These are phyloP conservation scores for Tachysurus fulvidraco DNA, from an alignment of 2,113 vertebrate species.

Conservation along the genomic window DNA sequence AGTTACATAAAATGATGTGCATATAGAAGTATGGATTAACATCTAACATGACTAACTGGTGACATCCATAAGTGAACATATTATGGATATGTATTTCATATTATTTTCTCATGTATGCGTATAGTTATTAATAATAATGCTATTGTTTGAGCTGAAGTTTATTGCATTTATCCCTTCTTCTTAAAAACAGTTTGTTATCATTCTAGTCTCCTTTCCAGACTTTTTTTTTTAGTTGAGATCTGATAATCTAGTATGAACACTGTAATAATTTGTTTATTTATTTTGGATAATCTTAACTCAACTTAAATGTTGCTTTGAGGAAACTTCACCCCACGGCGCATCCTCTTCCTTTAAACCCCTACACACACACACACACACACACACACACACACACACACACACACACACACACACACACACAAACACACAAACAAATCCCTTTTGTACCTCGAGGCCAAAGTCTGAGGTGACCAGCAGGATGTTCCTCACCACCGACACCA, in stretches of 20 bases:
- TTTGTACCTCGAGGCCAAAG: conserved; percentile 65
- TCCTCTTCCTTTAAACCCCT: neutral
- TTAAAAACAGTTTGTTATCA: neutral
- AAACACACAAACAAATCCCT: neutral
- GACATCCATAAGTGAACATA: too few species aligned
- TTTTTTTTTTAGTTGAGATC: neutral
- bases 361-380: neutral
- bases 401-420: neutral
- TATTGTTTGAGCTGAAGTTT: neutral
- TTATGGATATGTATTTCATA: too few species aligned
- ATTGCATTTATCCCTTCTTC: neutral
- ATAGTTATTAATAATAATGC: neutral
- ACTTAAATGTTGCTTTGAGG: neutral
- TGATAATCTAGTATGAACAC: neutral
- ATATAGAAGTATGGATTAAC: too few species aligned
- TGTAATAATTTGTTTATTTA: too few species aligned
- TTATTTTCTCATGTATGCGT: neutral
- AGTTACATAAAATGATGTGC: too few species aligned
- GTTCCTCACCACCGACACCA: conserved; percentile 74
- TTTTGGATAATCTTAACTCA: neutral
- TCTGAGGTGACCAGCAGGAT: conserved; percentile 69
- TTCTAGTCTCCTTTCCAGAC: neutral
- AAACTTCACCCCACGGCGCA: neutral
- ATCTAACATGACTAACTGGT: too few species aligned
- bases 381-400: neutral